Conservation (phyloP, 2,113 vertebrate genomes). For the Serilophus lunatus region DNA sequence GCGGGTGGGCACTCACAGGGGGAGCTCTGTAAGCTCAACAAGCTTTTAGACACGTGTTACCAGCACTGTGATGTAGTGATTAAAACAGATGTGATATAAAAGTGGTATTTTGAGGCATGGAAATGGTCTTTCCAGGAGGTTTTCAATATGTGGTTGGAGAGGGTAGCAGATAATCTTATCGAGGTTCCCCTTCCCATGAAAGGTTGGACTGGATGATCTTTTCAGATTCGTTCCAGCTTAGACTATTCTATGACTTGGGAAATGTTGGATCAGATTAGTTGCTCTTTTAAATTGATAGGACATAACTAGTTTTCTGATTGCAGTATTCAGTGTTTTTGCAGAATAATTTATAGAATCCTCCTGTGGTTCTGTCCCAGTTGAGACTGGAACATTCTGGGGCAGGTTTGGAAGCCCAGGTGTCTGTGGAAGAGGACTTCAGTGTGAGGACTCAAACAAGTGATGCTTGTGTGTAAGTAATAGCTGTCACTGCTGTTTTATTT, state of each 20-base stretch:
- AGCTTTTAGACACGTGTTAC: neutral
- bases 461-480: neutral
- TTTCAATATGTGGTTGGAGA: neutral
- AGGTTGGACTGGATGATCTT: neutral
- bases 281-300: neutral
- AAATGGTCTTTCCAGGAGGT: neutral
- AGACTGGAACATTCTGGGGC: fast-evolving
- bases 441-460: neutral
- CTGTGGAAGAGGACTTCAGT: neutral
- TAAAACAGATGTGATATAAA: neutral
- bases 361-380: neutral
- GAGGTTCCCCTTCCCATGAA: neutral
- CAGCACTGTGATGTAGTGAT: neutral
- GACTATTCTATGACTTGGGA: neutral
- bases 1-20: neutral
- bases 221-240: neutral
- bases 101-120: neutral
- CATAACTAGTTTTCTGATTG: neutral
- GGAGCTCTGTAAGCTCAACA: neutral
- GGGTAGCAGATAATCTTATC: neutral
- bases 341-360: neutral
- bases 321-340: neutral
- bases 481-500: neutral
- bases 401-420: neutral
- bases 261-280: neutral